Evolutionary conservation across 1,140 invertebrate genomes (phyloP).

Genomic region (Drosophila chauvacae): DNA sequence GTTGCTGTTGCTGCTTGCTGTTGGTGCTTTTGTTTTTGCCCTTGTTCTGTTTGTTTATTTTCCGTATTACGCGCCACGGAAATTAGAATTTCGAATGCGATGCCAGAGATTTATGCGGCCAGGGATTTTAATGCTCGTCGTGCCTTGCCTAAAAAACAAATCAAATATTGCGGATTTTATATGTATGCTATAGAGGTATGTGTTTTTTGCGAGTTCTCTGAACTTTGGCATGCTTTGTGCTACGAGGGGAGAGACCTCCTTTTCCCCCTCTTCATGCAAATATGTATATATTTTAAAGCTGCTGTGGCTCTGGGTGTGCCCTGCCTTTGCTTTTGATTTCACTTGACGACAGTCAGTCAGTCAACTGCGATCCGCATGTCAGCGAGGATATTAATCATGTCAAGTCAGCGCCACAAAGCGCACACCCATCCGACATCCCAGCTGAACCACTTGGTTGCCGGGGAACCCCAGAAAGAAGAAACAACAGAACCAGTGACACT

Average conservation of each 20-base stretch:
- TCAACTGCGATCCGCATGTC: conserved; percentile 77
- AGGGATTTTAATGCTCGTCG: conserved; percentile 39
- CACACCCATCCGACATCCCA: conserved; percentile 29
- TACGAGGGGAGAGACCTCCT: not conserved
- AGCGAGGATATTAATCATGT: conserved; percentile 80
- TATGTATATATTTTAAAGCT: conserved; percentile 28
- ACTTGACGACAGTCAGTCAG: conserved; percentile 77
- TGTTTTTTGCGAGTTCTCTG: conserved; percentile 7
- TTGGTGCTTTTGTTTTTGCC: conserved; percentile 33
- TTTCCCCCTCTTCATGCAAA: conserved; percentile 1
- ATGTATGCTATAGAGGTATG: not conserved
- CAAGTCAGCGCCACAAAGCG: conserved; percentile 66
- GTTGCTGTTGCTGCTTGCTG: conserved; percentile 8
- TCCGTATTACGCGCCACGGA: conserved; percentile 52
- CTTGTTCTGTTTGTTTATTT: conserved; percentile 52
- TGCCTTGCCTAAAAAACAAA: conserved; percentile 31
- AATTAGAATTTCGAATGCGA: conserved; percentile 58
- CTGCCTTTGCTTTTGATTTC: conserved; percentile 72
- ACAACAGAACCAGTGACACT: conserved; percentile 31
- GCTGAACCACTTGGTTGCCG: conserved; percentile 27
- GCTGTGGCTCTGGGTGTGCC: not conserved
- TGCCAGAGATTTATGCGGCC: conserved; percentile 40
- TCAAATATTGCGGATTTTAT: conserved; percentile 18
- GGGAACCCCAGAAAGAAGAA: conserved; percentile 36
- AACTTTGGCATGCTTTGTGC: conserved; percentile 22